Conservation (phyloP, 2,888 invertebrate genomes). For the Alentia gelatinosa region DNA sequence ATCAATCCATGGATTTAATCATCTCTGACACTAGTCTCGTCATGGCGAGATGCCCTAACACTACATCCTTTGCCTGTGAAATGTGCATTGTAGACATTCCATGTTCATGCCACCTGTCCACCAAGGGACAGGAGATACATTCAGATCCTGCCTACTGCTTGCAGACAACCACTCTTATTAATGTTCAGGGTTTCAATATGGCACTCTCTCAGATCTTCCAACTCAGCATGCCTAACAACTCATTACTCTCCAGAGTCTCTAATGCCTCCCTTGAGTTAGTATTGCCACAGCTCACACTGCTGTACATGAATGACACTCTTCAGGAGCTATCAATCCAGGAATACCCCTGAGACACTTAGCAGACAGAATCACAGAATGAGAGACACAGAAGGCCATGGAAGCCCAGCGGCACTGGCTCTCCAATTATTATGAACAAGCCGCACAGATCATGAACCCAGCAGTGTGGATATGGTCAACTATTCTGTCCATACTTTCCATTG, state of each 20-base stretch:
- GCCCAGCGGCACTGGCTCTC: neutral
- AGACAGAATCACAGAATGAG: neutral
- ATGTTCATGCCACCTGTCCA: neutral
- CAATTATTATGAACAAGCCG: neutral
- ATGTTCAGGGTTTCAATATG: neutral
- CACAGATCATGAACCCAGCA: neutral
- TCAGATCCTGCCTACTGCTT: neutral
- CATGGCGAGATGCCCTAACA: neutral
- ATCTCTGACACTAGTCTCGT: neutral
- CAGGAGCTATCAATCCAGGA: neutral
- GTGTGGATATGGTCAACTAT: neutral
- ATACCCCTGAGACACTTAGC: neutral
- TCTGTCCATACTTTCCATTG: neutral
- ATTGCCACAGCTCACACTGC: neutral
- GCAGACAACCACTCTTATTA: neutral
- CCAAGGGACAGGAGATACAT: neutral
- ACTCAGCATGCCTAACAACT: neutral
- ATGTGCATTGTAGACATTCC: neutral
- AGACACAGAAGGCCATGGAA: neutral
- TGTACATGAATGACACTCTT: neutral
- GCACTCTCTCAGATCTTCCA: neutral
- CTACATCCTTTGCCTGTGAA: neutral
- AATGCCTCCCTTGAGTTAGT: neutral
- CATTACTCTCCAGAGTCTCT: neutral
- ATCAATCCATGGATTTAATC: neutral